Conservation (phyloP, 2,113 vertebrate species). For the Buteo buteo region DNA sequence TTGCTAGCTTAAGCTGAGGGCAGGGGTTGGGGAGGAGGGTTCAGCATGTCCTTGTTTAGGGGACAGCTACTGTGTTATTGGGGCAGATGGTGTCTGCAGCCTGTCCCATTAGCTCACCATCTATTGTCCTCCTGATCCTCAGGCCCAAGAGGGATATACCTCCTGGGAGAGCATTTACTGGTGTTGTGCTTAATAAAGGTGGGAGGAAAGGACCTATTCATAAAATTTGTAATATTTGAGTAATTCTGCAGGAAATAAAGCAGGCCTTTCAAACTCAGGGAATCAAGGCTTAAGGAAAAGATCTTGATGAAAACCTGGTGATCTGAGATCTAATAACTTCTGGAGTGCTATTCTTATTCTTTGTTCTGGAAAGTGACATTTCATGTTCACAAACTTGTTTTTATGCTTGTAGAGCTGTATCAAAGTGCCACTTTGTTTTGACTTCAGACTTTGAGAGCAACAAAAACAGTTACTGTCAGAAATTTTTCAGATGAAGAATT, state of each 20-base stretch:
- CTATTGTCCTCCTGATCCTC: background rate
- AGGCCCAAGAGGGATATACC: background rate
- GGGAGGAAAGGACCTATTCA: background rate
- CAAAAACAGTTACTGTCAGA: background rate
- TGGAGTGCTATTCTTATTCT: background rate
- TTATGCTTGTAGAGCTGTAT: background rate
- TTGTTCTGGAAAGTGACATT: background rate
- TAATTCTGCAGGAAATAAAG: background rate
- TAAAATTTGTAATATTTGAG: background rate
- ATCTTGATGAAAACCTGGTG: background rate
- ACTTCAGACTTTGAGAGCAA: background rate
- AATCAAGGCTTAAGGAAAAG: background rate
- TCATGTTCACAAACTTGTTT: background rate
- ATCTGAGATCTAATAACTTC: background rate
- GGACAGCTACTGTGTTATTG: background rate
- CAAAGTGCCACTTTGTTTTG: background rate
- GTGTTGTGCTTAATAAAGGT: background rate
- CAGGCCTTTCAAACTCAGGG: background rate
- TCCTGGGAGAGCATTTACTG: background rate
- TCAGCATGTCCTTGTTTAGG: background rate
- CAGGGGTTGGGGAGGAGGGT: background rate
- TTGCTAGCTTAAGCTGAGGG: no score
- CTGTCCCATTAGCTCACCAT: background rate
- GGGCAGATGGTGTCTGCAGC: background rate
- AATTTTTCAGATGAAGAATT: background rate